A percentile compares a stretch with the other conserved stretches of the same genome.
phyloP scores from a whole-genome alignment of 2,113 vertebrate species.

The Paracanthobrama guichenoti region DNA sequence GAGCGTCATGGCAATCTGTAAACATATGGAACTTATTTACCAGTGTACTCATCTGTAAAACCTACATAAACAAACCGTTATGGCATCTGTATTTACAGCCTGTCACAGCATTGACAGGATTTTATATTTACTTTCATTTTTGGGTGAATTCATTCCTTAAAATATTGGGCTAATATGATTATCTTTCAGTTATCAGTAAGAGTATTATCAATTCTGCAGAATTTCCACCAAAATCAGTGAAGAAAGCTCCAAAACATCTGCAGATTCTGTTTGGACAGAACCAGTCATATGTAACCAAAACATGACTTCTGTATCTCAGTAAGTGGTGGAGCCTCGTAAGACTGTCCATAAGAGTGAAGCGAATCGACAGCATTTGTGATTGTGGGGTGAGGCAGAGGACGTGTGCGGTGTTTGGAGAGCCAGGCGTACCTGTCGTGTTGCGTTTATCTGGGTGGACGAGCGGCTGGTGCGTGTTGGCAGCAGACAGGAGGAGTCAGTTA shows the following conservation, averaged over 20 bases:
- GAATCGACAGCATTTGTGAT: slow-evolving; percentile 1
- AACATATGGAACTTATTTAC: slow-evolving; percentile 38
- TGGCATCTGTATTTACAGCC: not conserved
- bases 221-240: not conserved
- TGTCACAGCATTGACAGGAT: no score
- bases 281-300: slow-evolving; percentile 7
- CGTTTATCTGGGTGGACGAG: slow-evolving; percentile 48
- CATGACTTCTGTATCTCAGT: not conserved
- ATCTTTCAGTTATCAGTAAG: not conserved
- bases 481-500: slow-evolving; percentile 55
- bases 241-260: not conserved
- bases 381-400: slow-evolving; percentile 25
- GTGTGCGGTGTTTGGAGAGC: slow-evolving; percentile 24
- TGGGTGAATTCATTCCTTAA: not conserved
- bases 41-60: slow-evolving; percentile 9
- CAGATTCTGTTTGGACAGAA: not conserved
- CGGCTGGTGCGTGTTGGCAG: slow-evolving; percentile 38
- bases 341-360: slow-evolving; percentile 1
- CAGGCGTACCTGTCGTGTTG: slow-evolving; percentile 49
- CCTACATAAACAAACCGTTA: slow-evolving; percentile 6
- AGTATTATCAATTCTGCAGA: not conserved
- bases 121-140: not conserved
- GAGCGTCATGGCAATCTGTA: slow-evolving; percentile 21
- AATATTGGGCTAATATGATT: not conserved
- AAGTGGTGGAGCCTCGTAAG: no score